phyloP scores from a whole-genome alignment of 2,113 vertebrate species.

The Lepisosteus osseus region DNA sequence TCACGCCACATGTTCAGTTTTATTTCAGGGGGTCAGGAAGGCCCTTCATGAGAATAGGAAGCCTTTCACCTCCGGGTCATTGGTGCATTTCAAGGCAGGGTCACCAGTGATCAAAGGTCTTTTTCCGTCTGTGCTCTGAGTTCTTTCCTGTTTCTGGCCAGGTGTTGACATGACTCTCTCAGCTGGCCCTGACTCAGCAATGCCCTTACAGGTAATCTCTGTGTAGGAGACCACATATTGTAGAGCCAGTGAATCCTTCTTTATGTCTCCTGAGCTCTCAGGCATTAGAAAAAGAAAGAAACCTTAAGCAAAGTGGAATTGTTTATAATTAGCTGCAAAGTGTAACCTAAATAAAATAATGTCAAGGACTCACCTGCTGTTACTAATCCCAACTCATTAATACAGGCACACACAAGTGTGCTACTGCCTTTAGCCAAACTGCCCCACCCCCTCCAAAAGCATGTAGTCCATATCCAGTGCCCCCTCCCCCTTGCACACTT shows the following conservation, averaged over 20 bases:
- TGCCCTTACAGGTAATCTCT: background rate
- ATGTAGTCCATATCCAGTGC: background rate
- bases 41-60: slow-evolving; percentile 7
- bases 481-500: slow-evolving; percentile 5
- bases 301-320: too few relatives aligned
- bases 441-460: background rate
- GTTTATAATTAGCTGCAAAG: too few relatives aligned
- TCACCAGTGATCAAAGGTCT: slow-evolving; percentile 18
- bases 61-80: slow-evolving; percentile 13
- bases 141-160: background rate
- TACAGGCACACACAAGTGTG: background rate
- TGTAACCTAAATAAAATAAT: too few relatives aligned
- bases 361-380: too few relatives aligned
- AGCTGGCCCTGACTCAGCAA: background rate
- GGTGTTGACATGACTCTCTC: slow-evolving; percentile 10
- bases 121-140: background rate
- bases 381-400: background rate
- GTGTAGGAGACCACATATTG: too few relatives aligned
- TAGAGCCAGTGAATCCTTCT: too few relatives aligned
- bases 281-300: too few relatives aligned
- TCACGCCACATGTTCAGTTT: background rate
- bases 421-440: background rate
- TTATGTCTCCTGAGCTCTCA: too few relatives aligned
- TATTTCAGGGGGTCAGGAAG: background rate
- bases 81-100: slow-evolving; percentile 5